Base-by-base conservation (phyloP, 1,140 invertebrate genomes). In the Anastrepha obliqua region DNA sequence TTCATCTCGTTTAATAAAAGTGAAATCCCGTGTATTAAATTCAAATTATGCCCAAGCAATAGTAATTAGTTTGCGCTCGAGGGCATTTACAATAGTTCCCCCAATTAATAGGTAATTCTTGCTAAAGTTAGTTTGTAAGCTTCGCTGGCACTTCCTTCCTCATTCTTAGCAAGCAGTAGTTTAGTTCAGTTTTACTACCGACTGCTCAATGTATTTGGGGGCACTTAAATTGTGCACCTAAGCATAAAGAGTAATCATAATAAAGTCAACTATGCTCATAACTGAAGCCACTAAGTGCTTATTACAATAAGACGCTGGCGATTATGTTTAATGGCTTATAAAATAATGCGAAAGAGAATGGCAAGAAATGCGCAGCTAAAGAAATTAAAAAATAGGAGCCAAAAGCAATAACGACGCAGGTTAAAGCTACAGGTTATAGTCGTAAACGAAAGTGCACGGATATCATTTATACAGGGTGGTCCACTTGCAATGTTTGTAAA, bases 211-310 rank as follows among this genome's bases (percentile, higher is more conserved):
- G 29, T 29, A 29, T 29, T 29, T 29, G 29, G 29, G 29, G 29
- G 29, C 29, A 29, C 29, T 29, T 29, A 29, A 29, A 55, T 74
- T n/a, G 42, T 47, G 4, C 67, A 44, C 67, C 67, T 17, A n/a
- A 44, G 42, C 15, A 74, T 47, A 74, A 74, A 15, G 13, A 2
- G 4, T 39, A 47, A 74, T 74, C 17, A 74, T 29, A 81, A 81
- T 58, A 81, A 51, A 51, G 47, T 81, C 74, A 81, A 55, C 44
- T 81, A 55, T 20, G 51, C 17, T 81, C 15, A 81, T 55, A 81
- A 58, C 42, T 55, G n/a, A 81, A 81, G 42, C 74, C 74, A n/a
- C 47, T 81, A 81, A 81, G 74, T 81, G 74, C 74, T 58, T 81
- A 81, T 81, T 58, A 81, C 47, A 81, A 55, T 55, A 81, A 81